These are phyloP conservation scores for Trachelus troglodyta DNA, from an alignment of 2,888 invertebrate species.

Conservation along the genomic window DNA sequence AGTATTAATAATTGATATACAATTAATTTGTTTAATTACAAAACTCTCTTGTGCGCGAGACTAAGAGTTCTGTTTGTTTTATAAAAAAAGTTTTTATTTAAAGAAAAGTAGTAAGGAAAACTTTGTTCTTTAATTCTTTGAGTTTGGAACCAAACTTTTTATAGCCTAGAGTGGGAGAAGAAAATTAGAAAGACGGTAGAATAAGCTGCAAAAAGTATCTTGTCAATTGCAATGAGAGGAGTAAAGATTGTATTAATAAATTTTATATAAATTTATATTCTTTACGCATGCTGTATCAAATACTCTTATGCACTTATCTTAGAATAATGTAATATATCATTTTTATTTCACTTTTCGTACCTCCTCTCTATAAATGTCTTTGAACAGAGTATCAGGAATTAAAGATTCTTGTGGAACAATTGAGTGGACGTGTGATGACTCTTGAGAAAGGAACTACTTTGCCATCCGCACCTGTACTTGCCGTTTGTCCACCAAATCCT, in stretches of 20 bases:
- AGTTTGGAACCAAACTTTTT: not conserved
- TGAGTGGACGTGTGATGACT: slow-evolving; percentile 58
- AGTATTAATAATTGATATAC: not conserved
- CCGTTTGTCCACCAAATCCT: slow-evolving; percentile 57
- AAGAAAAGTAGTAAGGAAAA: not conserved
- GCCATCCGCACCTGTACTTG: slow-evolving; percentile 37
- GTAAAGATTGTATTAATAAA: not conserved
- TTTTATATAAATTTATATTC: not conserved
- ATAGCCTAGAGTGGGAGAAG: not conserved
- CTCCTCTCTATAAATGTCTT: not conserved
- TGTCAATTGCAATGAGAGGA: not conserved
- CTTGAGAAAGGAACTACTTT: slow-evolving; percentile 48
- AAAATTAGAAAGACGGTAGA: not conserved
- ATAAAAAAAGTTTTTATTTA: not conserved
- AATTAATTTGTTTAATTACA: not conserved
- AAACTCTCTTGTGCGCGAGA: not conserved
- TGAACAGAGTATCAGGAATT: slow-evolving; percentile 56
- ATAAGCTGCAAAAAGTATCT: not conserved
- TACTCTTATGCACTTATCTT: not conserved
- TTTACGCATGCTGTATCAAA: not conserved
- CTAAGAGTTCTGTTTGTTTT: not conserved
- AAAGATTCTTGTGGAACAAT: slow-evolving; percentile 49
- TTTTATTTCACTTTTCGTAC: not conserved
- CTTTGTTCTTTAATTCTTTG: not conserved
- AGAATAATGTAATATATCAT: not conserved